Evolutionary conservation across 2,113 vertebrate genomes (phyloP), one percentile per base, ranked within the genome.

Genomic region (Crypturellus undulatus): DNA sequence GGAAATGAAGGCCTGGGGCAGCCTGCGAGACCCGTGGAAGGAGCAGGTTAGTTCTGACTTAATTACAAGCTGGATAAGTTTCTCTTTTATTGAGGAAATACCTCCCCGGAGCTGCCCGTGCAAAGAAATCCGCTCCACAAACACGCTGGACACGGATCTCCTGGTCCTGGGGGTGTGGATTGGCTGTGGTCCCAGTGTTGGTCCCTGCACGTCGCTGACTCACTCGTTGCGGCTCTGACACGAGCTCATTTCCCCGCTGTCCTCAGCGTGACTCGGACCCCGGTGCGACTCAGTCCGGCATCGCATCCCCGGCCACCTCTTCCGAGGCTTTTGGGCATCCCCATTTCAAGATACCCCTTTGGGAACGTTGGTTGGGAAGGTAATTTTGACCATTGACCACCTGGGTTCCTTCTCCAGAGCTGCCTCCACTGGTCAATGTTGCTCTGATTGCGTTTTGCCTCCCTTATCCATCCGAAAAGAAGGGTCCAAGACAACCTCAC

Each of bases 391-490:
- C 85, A 26, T 28, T 24, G 14, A 12, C 18, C 51, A 5, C 5
- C 54, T 17, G 5, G 26, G 9, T 56, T 56, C 54, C 54, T 56
- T 56, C 54, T 56, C 54, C 30, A 0, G 49, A 45, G 32, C 30
- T 51, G 56, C 32, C n/a, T 52, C 22, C 64, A 38, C n/a, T 0
- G 3, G 42, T 42, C 58, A 16, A 22, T 63, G 49, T 86, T 36
- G 13, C 25, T 1, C 45, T 49, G 65, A 30, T 49, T 28, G 42
- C 21, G 18, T 9, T 40, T 30, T 25, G 6, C 24, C 76, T n/a
- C 65, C 45, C 36, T 58, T 47, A 40, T 0, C 0, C 9, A 6
- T 40, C 2, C 26, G 22, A 67, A 60, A 28, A 16, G 52, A 45
- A 56, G n/a, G 22, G 45, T 43, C 51, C 24, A 12, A 11, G 69